phyloP scores from a whole-genome alignment of 1,140 invertebrate species.

The Lysiphlebus fabarum region DNA sequence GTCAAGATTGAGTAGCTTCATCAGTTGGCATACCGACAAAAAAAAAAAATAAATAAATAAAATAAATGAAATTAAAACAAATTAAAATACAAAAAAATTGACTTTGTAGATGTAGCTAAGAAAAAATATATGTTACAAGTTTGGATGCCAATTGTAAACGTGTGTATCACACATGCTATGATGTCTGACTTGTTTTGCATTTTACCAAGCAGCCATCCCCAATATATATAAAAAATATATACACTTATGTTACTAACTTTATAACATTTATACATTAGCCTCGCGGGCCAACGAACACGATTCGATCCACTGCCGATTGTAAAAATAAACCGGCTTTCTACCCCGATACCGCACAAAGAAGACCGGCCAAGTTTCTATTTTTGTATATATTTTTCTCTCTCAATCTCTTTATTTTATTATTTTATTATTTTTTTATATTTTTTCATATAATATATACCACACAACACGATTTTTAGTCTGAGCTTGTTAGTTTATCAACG shows the following conservation, averaged over 20 bases:
- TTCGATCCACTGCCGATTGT: conserved; percentile 42
- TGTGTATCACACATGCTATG: conserved; percentile 43
- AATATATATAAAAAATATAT: neutral
- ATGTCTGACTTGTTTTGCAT: neutral
- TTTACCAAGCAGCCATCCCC: neutral
- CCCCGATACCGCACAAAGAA: conserved; percentile 21
- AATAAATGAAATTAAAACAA: no score
- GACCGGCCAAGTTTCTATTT: conserved; percentile 17
- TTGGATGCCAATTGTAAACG: conserved; percentile 33
- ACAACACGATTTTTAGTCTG: no score
- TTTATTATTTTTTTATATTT: neutral
- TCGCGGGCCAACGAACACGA: conserved; percentile 23
- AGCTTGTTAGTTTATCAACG: no score
- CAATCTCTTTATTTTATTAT: no score
- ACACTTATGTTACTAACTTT: neutral
- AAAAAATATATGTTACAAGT: conserved; percentile 31
- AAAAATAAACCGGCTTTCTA: conserved; percentile 38
- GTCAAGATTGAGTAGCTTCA: neutral
- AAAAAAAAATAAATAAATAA: no score
- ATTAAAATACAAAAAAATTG: no score
- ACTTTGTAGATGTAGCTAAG: conserved; percentile 18
- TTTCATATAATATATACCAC: conserved; percentile 4
- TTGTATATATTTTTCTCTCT: neutral
- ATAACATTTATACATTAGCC: conserved; percentile 3
- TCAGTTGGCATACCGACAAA: conserved; percentile 23